These are phyloP conservation scores for Helarctos malayanus DNA, from an alignment of 2,797 vertebrate genomes.

Conservation along the genomic window DNA sequence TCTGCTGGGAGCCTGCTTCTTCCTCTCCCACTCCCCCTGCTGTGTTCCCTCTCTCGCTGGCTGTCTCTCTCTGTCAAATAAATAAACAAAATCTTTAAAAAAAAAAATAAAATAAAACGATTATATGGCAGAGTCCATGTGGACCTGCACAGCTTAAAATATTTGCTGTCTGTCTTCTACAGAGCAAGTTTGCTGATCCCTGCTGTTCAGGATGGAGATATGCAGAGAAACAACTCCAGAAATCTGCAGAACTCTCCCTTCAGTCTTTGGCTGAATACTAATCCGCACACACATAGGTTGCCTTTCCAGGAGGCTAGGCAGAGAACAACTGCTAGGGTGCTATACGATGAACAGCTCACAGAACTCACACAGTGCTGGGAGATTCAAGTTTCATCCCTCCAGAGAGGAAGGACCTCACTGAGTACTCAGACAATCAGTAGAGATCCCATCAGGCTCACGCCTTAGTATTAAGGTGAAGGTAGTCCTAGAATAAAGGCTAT, in stretches of 20 bases:
- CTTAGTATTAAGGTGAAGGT: neutral
- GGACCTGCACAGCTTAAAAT: neutral
- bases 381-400: neutral
- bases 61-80: too few relatives aligned
- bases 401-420: neutral
- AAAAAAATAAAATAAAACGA: neutral
- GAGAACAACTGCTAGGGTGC: neutral
- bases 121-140: neutral
- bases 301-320: neutral
- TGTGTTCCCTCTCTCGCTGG: too few relatives aligned
- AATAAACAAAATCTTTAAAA: too few relatives aligned
- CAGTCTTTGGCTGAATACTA: neutral
- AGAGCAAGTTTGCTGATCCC: too few relatives aligned
- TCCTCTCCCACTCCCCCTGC: too few relatives aligned
- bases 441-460: neutral
- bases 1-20: too few relatives aligned
- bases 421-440: neutral
- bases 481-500: neutral
- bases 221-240: neutral
- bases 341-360: neutral
- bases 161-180: neutral
- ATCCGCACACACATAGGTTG: neutral
- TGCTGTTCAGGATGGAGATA: neutral
- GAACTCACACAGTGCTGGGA: neutral
- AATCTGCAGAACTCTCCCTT: neutral